Percentiles rank a stretch among this genome's conserved stretches.
These are phyloP conservation scores for Palythoa grandis DNA, from an alignment of 92 coral and sea anemone genomes.

Conservation along the genomic window DNA sequence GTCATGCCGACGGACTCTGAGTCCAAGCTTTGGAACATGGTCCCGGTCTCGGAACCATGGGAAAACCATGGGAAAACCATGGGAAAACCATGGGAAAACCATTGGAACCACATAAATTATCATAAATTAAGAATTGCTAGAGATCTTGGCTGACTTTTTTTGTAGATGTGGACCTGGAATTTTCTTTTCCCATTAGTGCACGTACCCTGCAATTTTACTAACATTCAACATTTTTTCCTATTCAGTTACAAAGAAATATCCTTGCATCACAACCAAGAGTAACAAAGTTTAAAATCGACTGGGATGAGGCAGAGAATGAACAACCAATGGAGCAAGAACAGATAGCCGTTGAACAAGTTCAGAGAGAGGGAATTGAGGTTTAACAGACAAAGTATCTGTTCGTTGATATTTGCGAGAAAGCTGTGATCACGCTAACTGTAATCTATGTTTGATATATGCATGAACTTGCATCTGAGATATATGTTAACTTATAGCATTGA, in stretches of 20 bases:
- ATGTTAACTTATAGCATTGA: no score
- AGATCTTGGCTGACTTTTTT: no score
- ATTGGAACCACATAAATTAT: no score
- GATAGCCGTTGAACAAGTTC: slow-evolving; percentile 22
- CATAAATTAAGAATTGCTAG: no score
- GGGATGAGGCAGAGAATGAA: slow-evolving; percentile 57
- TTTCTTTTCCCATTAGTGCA: no score
- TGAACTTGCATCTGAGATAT: background rate
- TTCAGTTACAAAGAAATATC: slow-evolving; percentile 77
- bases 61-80: no score
- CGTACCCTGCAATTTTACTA: background rate
- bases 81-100: no score
- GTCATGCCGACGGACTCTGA: no score
- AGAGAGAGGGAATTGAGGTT: slow-evolving; percentile 31
- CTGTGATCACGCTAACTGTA: no score
- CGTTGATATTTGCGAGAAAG: background rate
- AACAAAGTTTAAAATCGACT: slow-evolving; percentile 76
- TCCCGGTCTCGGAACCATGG: no score
- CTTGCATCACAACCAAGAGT: slow-evolving; percentile 79
- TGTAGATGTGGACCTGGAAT: no score
- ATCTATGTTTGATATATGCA: background rate
- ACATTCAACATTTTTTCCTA: background rate
- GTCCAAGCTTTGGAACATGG: no score
- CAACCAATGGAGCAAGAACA: slow-evolving; percentile 43
- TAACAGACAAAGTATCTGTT: background rate